Evolutionary conservation across 2,888 invertebrate species (phyloP).

Genomic region (Trichopria drosophilae): DNA sequence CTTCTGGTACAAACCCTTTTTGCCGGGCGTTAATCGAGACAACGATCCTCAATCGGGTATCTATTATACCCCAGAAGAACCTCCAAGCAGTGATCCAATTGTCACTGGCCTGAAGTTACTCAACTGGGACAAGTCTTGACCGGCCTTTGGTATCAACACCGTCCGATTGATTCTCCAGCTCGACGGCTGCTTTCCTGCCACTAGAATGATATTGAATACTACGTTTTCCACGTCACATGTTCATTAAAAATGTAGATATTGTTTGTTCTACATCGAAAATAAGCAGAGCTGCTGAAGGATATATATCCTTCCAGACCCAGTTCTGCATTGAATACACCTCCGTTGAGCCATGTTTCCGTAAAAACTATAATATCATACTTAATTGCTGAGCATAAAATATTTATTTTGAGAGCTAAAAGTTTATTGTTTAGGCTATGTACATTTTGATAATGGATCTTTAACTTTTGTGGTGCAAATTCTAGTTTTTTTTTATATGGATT

Average conservation of each 20-base stretch:
- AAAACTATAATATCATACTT: slow-evolving; percentile 6
- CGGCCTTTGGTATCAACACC: too few species aligned
- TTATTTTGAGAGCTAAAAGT: not conserved
- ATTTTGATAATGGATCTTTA: slow-evolving; percentile 5
- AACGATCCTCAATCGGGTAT: not conserved
- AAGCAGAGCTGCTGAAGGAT: not conserved
- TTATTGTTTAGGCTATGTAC: slow-evolving; percentile 4
- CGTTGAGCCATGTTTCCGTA: slow-evolving; percentile 11
- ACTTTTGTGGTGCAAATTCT: too few species aligned
- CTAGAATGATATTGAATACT: too few species aligned
- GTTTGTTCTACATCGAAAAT: slow-evolving; percentile 11
- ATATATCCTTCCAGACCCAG: not conserved
- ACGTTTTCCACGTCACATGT: too few species aligned
- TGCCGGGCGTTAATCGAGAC: slow-evolving; percentile 2
- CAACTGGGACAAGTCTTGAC: not conserved
- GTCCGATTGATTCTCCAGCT: slow-evolving; percentile 11
- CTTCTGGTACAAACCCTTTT: too few species aligned
- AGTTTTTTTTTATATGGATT: too few species aligned
- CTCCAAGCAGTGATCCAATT: slow-evolving; percentile 11
- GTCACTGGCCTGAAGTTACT: too few species aligned
- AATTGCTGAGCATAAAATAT: too few species aligned
- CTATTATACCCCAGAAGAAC: slow-evolving; percentile 16
- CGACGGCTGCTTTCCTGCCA: too few species aligned
- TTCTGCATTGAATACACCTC: not conserved
- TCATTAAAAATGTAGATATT: too few species aligned